Percentiles rank a stretch among this genome's conserved stretches.
Evolutionary conservation across 2,888 invertebrate species (phyloP).

Genomic region (Drosophila vallismaia): DNA sequence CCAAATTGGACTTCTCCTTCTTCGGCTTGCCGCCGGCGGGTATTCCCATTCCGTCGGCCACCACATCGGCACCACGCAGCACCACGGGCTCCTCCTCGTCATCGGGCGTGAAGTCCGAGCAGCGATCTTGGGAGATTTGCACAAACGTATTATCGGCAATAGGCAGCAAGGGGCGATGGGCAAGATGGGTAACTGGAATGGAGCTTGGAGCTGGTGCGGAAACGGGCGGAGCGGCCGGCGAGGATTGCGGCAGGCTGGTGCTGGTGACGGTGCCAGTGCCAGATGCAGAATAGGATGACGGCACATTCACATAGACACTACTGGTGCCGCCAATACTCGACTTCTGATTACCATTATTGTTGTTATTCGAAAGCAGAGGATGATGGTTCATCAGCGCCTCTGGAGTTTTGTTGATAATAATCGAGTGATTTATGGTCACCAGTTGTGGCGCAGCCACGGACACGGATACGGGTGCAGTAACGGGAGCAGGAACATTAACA

Average conservation of each 20-base stretch:
- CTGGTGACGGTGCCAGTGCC: too few relatives aligned
- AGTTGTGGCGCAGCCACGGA: slow-evolving; percentile 64
- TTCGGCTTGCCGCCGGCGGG: slow-evolving; percentile 70
- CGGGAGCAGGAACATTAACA: slow-evolving; percentile 26
- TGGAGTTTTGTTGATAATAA: slow-evolving; percentile 83
- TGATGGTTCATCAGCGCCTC: slow-evolving; percentile 64
- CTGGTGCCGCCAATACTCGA: slow-evolving; percentile 22
- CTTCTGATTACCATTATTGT: slow-evolving; percentile 26
- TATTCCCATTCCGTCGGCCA: slow-evolving; percentile 44
- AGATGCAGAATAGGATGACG: slow-evolving; percentile 38
- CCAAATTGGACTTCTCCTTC: slow-evolving; percentile 82
- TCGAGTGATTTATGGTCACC: slow-evolving; percentile 83
- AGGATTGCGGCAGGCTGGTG: slow-evolving; percentile 8
- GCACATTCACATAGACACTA: slow-evolving; percentile 64
- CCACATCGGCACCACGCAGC: slow-evolving; percentile 68
- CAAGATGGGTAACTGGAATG: slow-evolving; percentile 37
- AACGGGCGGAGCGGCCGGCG: slow-evolving; percentile 14
- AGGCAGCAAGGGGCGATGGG: slow-evolving; percentile 70
- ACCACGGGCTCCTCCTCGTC: slow-evolving; percentile 83
- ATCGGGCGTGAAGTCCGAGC: slow-evolving; percentile 82
- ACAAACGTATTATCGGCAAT: slow-evolving; percentile 83
- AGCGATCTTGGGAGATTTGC: slow-evolving; percentile 82
- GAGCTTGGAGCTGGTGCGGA: slow-evolving; percentile 15
- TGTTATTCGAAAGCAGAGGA: slow-evolving; percentile 12
- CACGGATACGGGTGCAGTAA: slow-evolving; percentile 14